Conservation (phyloP, 2,888 invertebrate genomes). For the Dascillus cervinus region DNA sequence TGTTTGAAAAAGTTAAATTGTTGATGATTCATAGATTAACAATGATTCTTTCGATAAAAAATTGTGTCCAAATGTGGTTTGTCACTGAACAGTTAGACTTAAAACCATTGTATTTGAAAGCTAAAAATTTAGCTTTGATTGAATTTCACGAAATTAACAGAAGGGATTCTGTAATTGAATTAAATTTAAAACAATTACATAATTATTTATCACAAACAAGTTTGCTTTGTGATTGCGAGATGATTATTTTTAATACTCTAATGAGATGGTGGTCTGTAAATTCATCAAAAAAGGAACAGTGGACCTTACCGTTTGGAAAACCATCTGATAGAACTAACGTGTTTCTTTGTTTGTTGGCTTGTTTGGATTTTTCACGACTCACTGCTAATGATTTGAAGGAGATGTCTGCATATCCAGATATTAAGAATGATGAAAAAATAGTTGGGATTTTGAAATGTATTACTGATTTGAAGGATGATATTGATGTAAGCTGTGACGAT, state of each 20-base stretch:
- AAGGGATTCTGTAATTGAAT: constrained; percentile 25
- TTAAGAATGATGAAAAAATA: neutral
- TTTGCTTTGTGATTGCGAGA: constrained; percentile 30
- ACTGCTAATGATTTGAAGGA: constrained; percentile 24
- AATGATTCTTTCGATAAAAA: constrained; percentile 23
- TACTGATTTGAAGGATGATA: neutral
- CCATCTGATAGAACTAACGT: constrained; percentile 9
- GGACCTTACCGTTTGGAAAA: too few relatives aligned
- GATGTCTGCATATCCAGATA: constrained; percentile 28
- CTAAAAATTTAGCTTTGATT: constrained; percentile 33
- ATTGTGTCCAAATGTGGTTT: constrained; percentile 35
- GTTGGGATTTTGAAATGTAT: neutral
- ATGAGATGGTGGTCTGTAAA: constrained; percentile 39
- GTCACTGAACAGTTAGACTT: constrained; percentile 30
- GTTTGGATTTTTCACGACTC: constrained; percentile 30
- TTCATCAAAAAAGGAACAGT: too few relatives aligned
- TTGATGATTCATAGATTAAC: constrained; percentile 26
- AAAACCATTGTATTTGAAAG: constrained; percentile 31
- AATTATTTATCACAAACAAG: constrained; percentile 34
- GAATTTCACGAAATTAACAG: constrained; percentile 32
- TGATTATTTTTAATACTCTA: constrained; percentile 33
- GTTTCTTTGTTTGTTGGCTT: constrained; percentile 29
- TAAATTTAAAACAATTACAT: constrained; percentile 32
- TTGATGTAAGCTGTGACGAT: neutral
- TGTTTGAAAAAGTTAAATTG: constrained; percentile 34